phyloP scores from a whole-genome alignment of 2,888 invertebrate species.

The Tiliacea aurago region DNA sequence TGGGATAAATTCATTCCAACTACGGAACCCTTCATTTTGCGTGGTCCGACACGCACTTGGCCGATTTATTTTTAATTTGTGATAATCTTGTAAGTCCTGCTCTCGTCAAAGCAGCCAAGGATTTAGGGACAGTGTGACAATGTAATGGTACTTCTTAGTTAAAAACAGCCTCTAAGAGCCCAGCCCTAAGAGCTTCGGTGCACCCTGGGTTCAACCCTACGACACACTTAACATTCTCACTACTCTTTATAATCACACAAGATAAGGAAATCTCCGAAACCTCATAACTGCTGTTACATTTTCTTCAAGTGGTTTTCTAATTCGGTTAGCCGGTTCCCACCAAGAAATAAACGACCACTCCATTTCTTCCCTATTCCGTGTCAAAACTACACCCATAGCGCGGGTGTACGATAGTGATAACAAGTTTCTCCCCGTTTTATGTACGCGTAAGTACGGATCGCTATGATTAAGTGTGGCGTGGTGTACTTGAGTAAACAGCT shows the following conservation, averaged over 20 bases:
- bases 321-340: background rate
- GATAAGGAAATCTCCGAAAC: background rate
- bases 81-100: background rate
- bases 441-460: constrained; percentile 65
- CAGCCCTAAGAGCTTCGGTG: background rate
- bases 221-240: background rate
- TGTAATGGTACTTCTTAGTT: background rate
- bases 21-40: no score
- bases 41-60: no score
- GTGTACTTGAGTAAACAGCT: constrained; percentile 62
- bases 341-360: constrained; percentile 7
- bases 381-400: constrained; percentile 51
- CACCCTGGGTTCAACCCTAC: background rate
- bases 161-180: background rate
- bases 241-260: background rate
- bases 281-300: background rate
- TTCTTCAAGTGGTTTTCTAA: background rate
- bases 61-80: background rate
- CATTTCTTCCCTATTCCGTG: constrained; percentile 29
- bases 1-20: no score
- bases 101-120: background rate
- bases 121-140: background rate
- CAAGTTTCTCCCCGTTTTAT: constrained; percentile 66
- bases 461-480: constrained; percentile 64
- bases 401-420: constrained; percentile 66